Conservation (phyloP, 2,888 invertebrate genomes). For the Pilophorus perplexus region DNA sequence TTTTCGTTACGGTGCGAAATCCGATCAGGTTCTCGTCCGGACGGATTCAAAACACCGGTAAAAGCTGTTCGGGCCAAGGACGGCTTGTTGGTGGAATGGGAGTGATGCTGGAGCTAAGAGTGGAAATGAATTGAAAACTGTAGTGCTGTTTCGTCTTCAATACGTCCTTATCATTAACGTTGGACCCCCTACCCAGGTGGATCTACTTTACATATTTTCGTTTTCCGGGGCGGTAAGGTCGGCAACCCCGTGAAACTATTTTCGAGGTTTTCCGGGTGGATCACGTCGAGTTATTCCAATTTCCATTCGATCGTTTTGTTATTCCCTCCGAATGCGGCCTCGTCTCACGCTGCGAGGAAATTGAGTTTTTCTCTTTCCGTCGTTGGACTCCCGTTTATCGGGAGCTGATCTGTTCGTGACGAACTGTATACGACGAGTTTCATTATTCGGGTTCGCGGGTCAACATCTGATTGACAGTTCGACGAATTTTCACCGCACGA, state of each 20-base stretch:
- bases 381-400: constrained; percentile 5
- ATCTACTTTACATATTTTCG: constrained; percentile 17
- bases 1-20: background rate
- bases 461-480: constrained; percentile 20
- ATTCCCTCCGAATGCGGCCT: background rate
- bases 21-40: background rate
- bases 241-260: constrained; percentile 7
- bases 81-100: too few species aligned
- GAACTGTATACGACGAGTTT: constrained; percentile 13
- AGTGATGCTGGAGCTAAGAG: too few species aligned
- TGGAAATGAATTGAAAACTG: too few species aligned
- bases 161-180: constrained; percentile 7
- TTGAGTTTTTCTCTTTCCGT: constrained; percentile 35
- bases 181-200: constrained; percentile 1
- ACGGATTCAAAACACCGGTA: constrained; percentile 6
- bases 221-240: background rate
- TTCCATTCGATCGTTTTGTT: constrained; percentile 38
- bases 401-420: constrained; percentile 8
- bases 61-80: too few species aligned
- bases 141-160: too few species aligned
- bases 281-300: constrained; percentile 41
- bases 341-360: constrained; percentile 32
- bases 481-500: constrained; percentile 16
- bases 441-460: constrained; percentile 14
- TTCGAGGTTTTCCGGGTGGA: constrained; percentile 22